These are phyloP conservation scores for Pseudorhombus dupliciocellatus DNA, from an alignment of 2,113 vertebrate genomes.

Conservation along the genomic window DNA sequence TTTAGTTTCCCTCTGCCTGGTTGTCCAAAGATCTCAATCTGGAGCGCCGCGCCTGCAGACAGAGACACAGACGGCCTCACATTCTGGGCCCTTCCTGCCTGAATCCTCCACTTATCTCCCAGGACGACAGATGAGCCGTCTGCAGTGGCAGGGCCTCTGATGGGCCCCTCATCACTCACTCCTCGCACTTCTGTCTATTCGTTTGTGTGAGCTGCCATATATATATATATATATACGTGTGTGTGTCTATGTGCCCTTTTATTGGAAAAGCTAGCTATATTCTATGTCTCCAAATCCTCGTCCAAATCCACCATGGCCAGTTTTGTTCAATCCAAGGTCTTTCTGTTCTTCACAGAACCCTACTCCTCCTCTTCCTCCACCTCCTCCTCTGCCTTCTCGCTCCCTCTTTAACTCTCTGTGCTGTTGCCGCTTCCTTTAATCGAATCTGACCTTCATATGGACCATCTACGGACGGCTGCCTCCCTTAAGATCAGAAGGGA, in stretches of 20 bases:
- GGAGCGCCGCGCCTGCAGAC: slow-evolving; percentile 24
- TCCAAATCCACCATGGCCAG: slow-evolving; percentile 19
- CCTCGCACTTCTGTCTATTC: slow-evolving; percentile 9
- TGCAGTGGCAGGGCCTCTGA: slow-evolving; percentile 47
- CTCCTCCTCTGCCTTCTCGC: no score
- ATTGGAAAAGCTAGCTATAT: slow-evolving; percentile 14
- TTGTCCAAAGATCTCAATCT: slow-evolving; percentile 24
- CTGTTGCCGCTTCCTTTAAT: slow-evolving; percentile 15
- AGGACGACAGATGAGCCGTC: slow-evolving; percentile 61
- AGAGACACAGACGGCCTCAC: slow-evolving; percentile 43
- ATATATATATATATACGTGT: not conserved
- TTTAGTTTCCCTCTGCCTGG: slow-evolving; percentile 10
- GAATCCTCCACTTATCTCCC: slow-evolving; percentile 51
- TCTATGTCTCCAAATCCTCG: slow-evolving; percentile 20
- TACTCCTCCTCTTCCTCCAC: slow-evolving; percentile 11
- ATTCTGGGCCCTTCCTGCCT: slow-evolving; percentile 37
- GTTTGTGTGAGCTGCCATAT: not conserved
- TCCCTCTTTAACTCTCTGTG: slow-evolving; percentile 19
- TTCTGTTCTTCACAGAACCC: slow-evolving; percentile 16
- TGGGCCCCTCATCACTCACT: slow-evolving; percentile 27
- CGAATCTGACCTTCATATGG: slow-evolving; percentile 29
- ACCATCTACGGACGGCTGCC: not conserved
- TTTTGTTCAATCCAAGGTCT: slow-evolving; percentile 43
- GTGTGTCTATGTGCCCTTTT: not conserved
- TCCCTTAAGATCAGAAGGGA: slow-evolving; percentile 24